Conservation (phyloP, 2,888 invertebrate species). For the Thecocarcelia acutangulata region DNA sequence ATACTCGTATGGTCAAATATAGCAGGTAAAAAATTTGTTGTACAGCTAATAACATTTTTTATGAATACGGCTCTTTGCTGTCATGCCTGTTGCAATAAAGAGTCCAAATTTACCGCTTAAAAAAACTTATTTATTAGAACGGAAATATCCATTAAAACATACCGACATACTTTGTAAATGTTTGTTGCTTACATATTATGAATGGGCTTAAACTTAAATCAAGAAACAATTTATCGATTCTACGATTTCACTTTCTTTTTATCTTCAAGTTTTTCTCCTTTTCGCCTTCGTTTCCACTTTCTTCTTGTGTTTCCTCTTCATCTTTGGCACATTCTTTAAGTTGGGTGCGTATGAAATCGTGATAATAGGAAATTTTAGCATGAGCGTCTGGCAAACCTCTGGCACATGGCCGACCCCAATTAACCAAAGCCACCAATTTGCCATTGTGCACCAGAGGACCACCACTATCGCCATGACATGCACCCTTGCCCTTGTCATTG, state of each 20-base stretch:
- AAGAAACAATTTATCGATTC: too few species aligned
- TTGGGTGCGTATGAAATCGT: constrained; percentile 78
- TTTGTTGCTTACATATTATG: too few species aligned
- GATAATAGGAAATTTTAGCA: constrained; percentile 78
- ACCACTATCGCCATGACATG: constrained; percentile 79
- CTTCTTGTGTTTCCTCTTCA: not conserved
- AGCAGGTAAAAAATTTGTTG: too few species aligned
- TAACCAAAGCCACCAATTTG: constrained; percentile 77
- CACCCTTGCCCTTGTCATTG: constrained; percentile 83
- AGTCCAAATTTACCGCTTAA: too few species aligned
- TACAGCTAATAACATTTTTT: too few species aligned
- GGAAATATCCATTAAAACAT: too few species aligned
- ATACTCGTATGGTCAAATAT: too few species aligned
- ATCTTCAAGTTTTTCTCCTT: not conserved
- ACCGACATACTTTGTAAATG: too few species aligned
- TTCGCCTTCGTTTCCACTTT: not conserved
- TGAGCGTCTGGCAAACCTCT: constrained; percentile 79
- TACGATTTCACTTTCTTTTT: not conserved
- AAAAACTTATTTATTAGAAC: too few species aligned
- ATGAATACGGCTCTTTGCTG: too few species aligned
- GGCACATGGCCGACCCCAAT: constrained; percentile 80
- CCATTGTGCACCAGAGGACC: constrained; percentile 78
- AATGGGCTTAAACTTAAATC: too few species aligned
- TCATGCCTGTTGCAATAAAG: too few species aligned
- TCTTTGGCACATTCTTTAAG: constrained; percentile 69